Conservation (phyloP, 2,113 vertebrate genomes). For the Brienomyrus brachyistius region DNA sequence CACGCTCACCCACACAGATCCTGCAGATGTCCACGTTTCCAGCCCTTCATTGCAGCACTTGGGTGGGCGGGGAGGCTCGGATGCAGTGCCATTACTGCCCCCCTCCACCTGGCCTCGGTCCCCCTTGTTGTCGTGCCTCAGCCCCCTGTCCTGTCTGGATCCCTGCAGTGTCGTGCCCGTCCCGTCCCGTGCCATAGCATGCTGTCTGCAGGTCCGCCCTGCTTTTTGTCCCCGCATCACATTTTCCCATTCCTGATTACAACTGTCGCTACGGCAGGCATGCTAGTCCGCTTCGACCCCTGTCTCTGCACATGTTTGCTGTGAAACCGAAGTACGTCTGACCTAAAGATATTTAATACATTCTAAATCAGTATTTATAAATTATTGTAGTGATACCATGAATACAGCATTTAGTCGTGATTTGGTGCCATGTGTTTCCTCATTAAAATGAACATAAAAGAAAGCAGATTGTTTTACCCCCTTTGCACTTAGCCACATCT, state of each 20-base stretch:
- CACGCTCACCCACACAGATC: conserved; percentile 8
- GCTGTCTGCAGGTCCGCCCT: conserved; percentile 26
- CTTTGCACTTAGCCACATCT: not conserved
- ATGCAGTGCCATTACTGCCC: conserved; percentile 21
- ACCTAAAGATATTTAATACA: not conserved
- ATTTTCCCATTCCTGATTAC: not conserved
- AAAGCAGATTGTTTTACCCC: conserved; percentile 4
- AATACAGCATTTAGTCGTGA: conserved; percentile 6
- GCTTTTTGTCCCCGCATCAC: not conserved
- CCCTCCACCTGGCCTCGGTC: conserved; percentile 41
- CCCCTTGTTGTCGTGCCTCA: conserved; percentile 16
- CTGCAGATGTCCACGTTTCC: conserved; percentile 17
- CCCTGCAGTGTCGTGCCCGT: conserved; percentile 37
- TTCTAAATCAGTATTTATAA: not conserved
- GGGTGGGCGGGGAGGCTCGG: not conserved
- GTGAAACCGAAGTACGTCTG: not conserved
- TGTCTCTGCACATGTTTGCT: not conserved
- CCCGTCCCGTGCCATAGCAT: conserved; percentile 34
- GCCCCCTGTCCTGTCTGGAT: conserved; percentile 38
- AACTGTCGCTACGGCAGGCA: not conserved
- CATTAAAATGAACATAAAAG: not conserved
- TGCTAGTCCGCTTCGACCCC: not conserved
- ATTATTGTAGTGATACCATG: not conserved
- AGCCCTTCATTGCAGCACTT: conserved; percentile 17
- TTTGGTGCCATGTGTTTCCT: not conserved